phyloP scores from a whole-genome alignment of 2,113 vertebrate species.

The Alligator sinensis region DNA sequence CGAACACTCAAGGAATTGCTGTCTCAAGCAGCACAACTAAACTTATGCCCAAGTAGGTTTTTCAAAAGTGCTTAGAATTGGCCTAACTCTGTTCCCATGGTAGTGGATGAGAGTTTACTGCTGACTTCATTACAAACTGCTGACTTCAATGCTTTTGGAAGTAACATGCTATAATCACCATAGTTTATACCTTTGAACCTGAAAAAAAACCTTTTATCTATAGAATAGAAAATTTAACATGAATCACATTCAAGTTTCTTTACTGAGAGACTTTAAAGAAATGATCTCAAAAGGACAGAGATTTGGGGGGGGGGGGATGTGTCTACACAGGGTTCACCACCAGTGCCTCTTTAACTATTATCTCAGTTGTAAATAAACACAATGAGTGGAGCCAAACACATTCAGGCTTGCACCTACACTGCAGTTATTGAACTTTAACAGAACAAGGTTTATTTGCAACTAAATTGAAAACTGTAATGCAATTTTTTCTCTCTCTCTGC shows the following conservation, averaged over 20 bases:
- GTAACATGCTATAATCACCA: not conserved
- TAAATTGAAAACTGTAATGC: not conserved
- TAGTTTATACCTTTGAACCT: conserved; percentile 8
- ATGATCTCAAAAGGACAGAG: rapidly evolving
- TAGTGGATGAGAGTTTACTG: not conserved
- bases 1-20: not conserved
- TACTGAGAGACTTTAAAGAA: conserved; percentile 17
- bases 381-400: not conserved
- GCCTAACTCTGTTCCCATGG: conserved; percentile 21
- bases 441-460: not conserved
- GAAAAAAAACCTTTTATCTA: not conserved
- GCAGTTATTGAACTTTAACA: not conserved
- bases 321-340: not conserved
- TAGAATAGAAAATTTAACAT: conserved; percentile 2
- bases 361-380: conserved; percentile 3
- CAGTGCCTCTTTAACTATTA: not conserved
- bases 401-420: not conserved
- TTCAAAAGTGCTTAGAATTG: not conserved
- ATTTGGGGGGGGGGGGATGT: rapidly evolving
- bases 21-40: conserved; percentile 1
- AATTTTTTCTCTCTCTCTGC: conserved; percentile 25
- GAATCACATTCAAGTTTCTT: not conserved
- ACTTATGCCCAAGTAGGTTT: not conserved
- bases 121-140: not conserved
- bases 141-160: not conserved